Conservation (phyloP, 2,113 vertebrate genomes). For the Vireo altiloquus region DNA sequence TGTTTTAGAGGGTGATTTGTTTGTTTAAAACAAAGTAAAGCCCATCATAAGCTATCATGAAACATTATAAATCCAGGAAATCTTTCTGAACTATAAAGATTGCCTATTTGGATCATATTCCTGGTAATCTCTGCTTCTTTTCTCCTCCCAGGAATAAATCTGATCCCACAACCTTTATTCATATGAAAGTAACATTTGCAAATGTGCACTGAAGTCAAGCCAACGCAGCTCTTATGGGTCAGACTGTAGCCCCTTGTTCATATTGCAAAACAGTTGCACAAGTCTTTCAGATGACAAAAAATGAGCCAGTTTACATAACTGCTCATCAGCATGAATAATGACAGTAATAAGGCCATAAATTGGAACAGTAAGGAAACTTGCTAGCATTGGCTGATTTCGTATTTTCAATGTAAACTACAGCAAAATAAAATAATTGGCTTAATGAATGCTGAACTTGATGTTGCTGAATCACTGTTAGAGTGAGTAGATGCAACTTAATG, state of each 20-base stretch:
- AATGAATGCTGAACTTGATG: background rate
- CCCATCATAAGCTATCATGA: background rate
- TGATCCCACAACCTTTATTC: background rate
- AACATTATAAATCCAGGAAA: background rate
- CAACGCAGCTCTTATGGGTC: background rate
- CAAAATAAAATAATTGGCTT: slow-evolving; percentile 1
- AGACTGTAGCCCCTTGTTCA: background rate
- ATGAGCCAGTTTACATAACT: background rate
- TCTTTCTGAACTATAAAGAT: background rate
- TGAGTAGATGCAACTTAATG: background rate
- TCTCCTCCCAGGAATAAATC: background rate
- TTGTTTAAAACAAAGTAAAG: background rate
- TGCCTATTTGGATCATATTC: background rate
- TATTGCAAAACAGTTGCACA: background rate
- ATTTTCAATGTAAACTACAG: background rate
- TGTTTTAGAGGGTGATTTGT: background rate
- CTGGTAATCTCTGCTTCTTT: background rate
- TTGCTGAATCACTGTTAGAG: background rate
- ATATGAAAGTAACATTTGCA: background rate
- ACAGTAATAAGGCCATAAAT: background rate
- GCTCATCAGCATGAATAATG: background rate
- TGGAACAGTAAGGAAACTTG: background rate
- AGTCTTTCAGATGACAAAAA: slow-evolving; percentile 10
- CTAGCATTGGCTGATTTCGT: background rate
- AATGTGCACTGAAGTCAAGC: background rate